A percentile compares a stretch with the other conserved stretches of the same genome.
Conservation (phyloP, 2,797 vertebrate species). For the Rhinatrema bivittatum region DNA sequence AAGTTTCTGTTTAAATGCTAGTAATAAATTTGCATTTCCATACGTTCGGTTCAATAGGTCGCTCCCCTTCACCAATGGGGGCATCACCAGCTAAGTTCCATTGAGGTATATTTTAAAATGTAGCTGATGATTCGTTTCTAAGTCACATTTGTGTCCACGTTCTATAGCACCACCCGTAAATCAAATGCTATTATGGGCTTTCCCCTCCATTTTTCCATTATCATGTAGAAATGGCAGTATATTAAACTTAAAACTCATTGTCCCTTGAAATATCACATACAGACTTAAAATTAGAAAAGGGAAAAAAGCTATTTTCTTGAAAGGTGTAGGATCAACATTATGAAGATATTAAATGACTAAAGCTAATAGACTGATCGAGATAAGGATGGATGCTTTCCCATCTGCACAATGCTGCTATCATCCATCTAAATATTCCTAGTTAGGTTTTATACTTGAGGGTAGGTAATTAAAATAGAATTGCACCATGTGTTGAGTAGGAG, state of each 20-base stretch:
- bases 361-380: constrained; percentile 36
- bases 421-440: constrained; percentile 39
- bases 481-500: constrained; percentile 1
- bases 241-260: constrained; percentile 11
- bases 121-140: neutral
- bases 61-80: too few species aligned
- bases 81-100: too few species aligned
- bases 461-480: constrained; percentile 37
- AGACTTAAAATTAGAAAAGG: neutral
- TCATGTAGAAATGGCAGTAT: neutral
- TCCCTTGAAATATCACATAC: constrained; percentile 5
- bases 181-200: neutral
- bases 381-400: constrained; percentile 38
- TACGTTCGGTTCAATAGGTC: too few species aligned
- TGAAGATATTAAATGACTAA: constrained; percentile 24
- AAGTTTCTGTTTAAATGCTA: too few species aligned
- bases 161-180: neutral
- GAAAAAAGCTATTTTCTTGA: constrained; percentile 6
- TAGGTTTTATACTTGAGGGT: constrained; percentile 27
- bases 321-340: constrained; percentile 8
- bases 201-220: neutral
- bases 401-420: constrained; percentile 30
- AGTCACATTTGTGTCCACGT: neutral
- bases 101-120: too few species aligned
- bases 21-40: too few species aligned